Percentiles rank a stretch among this genome's conserved stretches.
phyloP scores from a whole-genome alignment of 2,113 vertebrate genomes.

The Corythornis cristatus region DNA sequence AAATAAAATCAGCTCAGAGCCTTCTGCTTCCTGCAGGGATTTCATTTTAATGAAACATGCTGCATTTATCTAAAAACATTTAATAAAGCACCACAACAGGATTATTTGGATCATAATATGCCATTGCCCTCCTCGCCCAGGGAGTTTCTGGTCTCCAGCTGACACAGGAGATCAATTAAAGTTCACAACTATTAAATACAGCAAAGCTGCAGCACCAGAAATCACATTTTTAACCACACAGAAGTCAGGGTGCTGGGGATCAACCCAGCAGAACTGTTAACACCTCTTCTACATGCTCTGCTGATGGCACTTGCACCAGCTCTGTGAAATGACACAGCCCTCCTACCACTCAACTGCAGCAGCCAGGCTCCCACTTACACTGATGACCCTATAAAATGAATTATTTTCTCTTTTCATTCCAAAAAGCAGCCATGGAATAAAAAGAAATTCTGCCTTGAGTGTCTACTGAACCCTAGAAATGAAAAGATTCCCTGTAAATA shows the following conservation, averaged over 20 bases:
- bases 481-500: not conserved
- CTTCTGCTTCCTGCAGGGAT: constrained; percentile 32
- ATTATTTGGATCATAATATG: constrained; percentile 7
- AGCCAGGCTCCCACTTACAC: not conserved
- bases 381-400: not conserved
- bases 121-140: not conserved
- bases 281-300: not conserved
- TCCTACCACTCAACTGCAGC: accelerated
- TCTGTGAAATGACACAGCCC: not conserved
- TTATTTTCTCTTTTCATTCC: not conserved
- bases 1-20: not conserved
- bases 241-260: not conserved
- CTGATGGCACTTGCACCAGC: accelerated
- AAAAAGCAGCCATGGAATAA: not conserved
- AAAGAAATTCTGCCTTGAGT: not conserved
- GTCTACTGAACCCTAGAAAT: not conserved
- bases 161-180: not conserved
- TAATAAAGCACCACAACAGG: constrained; percentile 27
- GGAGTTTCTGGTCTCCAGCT: not conserved
- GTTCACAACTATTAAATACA: not conserved
- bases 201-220: not conserved
- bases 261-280: not conserved
- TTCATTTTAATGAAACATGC: not conserved
- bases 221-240: not conserved
- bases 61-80: constrained; percentile 9